Evolutionary conservation across 2,113 vertebrate species (phyloP).

Genomic region (Notothenia rossii): DNA sequence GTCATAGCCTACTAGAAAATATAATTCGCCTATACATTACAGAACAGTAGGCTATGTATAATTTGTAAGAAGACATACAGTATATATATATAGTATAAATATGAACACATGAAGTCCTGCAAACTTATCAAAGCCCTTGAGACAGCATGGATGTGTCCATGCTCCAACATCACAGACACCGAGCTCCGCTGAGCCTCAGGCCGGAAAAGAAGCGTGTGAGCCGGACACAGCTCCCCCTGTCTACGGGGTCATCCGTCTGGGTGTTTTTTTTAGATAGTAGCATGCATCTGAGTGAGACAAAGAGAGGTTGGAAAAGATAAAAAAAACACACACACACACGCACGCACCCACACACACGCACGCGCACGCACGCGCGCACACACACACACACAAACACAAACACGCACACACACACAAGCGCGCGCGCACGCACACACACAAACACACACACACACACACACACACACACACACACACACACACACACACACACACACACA

Average conservation of each 20-base stretch:
- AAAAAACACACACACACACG: constrained; percentile 44
- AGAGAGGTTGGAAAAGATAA: constrained; percentile 72
- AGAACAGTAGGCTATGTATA: no score
- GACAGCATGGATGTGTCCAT: neutral
- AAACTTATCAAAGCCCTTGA: neutral
- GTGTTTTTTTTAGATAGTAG: constrained; percentile 37
- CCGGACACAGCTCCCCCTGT: constrained; percentile 81
- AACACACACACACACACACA: no score
- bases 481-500: constrained; percentile 45
- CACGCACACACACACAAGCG: no score
- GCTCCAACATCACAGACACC: constrained; percentile 10
- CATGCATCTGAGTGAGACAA: constrained; percentile 84
- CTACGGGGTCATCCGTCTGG: constrained; percentile 73
- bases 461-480: no score
- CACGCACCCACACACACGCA: constrained; percentile 35
- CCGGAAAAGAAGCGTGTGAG: constrained; percentile 81
- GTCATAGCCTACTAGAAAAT: no score
- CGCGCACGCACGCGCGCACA: no score
- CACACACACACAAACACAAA: no score
- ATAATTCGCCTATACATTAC: no score
- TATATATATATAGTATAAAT: no score
- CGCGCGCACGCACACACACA: no score
- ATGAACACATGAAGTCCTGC: neutral
- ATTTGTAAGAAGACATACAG: no score
- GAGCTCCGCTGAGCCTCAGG: constrained; percentile 28